A percentile compares a stretch with the other conserved stretches of the same genome.
These are phyloP conservation scores for Pissodes strobi DNA, from an alignment of 1,140 invertebrate species.

Conservation along the genomic window DNA sequence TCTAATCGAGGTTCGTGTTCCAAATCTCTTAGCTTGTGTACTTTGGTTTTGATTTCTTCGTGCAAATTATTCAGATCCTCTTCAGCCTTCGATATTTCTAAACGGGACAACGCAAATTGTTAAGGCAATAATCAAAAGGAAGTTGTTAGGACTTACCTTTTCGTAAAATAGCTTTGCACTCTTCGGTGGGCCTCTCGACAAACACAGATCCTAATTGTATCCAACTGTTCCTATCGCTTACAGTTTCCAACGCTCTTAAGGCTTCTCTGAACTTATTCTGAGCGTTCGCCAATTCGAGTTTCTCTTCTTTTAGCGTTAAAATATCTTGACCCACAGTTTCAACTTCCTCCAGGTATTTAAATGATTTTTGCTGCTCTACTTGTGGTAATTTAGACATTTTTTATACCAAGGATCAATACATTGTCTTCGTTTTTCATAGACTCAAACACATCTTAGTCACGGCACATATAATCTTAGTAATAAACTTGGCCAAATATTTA, in stretches of 20 bases:
- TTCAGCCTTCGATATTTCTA: constrained; percentile 44
- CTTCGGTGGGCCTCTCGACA: constrained; percentile 42
- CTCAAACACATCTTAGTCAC: too few relatives aligned
- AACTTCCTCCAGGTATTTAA: constrained; percentile 48
- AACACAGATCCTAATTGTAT: constrained; percentile 46
- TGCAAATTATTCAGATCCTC: constrained; percentile 38
- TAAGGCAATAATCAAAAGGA: neutral
- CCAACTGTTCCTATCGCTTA: constrained; percentile 43
- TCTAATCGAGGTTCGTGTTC: constrained; percentile 49
- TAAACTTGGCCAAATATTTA: too few relatives aligned
- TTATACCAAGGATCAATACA: too few relatives aligned
- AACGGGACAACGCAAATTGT: constrained; percentile 8
- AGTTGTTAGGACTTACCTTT: constrained; percentile 36
- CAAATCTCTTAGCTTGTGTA: constrained; percentile 47
- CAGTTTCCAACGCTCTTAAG: constrained; percentile 41
- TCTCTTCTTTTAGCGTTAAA: constrained; percentile 49
- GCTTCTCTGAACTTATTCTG: constrained; percentile 51
- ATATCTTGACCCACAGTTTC: constrained; percentile 50
- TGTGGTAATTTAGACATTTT: constrained; percentile 35
- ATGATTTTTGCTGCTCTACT: constrained; percentile 45
- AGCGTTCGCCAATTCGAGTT: constrained; percentile 47
- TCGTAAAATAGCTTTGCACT: constrained; percentile 43
- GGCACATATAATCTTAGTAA: too few relatives aligned
- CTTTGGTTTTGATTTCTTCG: constrained; percentile 44
- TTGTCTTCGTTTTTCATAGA: too few relatives aligned